Evolutionary conservation across 2,113 vertebrate species (phyloP).

Genomic region (Artemisiospiza belli): DNA sequence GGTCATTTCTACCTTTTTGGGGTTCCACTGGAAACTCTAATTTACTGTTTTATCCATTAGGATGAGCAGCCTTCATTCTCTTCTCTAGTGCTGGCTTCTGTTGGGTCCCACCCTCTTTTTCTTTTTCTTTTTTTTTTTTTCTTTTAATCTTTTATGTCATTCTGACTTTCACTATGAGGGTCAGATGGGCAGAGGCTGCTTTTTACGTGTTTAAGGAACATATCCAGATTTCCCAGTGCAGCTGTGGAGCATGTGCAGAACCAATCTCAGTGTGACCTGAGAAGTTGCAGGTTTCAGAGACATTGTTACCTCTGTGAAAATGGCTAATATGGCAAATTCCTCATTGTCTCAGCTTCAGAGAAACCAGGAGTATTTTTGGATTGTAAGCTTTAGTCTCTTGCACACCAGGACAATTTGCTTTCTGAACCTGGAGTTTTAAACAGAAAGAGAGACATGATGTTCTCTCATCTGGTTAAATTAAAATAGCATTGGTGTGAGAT

Average conservation of each 20-base stretch:
- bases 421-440: slow-evolving; percentile 50
- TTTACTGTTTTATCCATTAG: not conserved
- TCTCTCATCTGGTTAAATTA: slow-evolving; percentile 54
- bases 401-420: not conserved
- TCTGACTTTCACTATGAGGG: not conserved
- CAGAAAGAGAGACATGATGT: not conserved
- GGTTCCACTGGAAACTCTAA: not conserved
- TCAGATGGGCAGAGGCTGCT: not conserved
- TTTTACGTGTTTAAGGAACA: not conserved
- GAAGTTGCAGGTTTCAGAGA: not conserved
- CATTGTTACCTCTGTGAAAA: not conserved
- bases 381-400: not conserved
- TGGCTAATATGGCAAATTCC: not conserved
- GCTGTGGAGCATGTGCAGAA: not conserved
- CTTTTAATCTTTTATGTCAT: not conserved
- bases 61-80: not conserved
- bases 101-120: rapidly evolving
- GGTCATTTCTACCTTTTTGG: not conserved
- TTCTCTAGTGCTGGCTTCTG: not conserved
- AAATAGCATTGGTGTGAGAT: slow-evolving; percentile 60
- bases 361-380: not conserved
- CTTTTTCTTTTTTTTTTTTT: too few species aligned
- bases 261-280: not conserved
- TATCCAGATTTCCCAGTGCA: not conserved
- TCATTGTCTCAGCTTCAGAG: not conserved